Percentiles rank a stretch among this genome's conserved stretches.
Conservation (phyloP, 2,797 vertebrate genomes). For the Syndactyla subalaris region DNA sequence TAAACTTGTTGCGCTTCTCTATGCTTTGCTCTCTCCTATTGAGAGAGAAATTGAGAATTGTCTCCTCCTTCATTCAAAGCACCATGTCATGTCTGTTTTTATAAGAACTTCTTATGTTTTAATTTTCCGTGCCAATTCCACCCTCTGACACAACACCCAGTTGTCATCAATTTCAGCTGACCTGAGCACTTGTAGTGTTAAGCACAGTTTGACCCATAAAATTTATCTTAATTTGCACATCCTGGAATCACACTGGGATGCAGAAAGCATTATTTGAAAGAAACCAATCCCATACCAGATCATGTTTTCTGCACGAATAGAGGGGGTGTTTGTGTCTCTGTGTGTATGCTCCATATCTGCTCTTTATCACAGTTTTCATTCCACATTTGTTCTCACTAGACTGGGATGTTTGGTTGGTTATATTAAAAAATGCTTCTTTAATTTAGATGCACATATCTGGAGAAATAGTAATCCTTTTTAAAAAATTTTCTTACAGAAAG, state of each 20-base stretch:
- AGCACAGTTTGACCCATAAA: slow-evolving; percentile 23
- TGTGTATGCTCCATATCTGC: not conserved
- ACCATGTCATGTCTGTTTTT: not conserved
- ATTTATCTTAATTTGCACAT: slow-evolving; percentile 50
- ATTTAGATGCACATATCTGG: not conserved
- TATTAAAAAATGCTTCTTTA: not conserved
- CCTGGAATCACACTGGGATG: slow-evolving; percentile 29
- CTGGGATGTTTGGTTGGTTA: not conserved
- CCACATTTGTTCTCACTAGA: not conserved
- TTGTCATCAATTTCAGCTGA: slow-evolving; percentile 36
- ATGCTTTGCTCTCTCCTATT: not conserved
- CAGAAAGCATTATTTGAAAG: slow-evolving; percentile 35
- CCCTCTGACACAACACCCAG: not conserved
- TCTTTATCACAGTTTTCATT: slow-evolving; percentile 13
- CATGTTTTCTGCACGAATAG: slow-evolving; percentile 13
- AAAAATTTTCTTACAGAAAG: not conserved
- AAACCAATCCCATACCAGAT: slow-evolving; percentile 10
- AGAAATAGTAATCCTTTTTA: not conserved
- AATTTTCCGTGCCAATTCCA: slow-evolving; percentile 10
- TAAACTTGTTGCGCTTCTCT: not conserved
- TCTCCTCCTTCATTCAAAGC: not conserved
- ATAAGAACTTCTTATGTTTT: not conserved
- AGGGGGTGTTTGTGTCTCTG: not conserved
- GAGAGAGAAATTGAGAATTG: not conserved
- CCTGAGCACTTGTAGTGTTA: not conserved